A percentile compares a stretch with the other conserved stretches of the same genome.
These are phyloP conservation scores for Otis tarda DNA, from an alignment of 2,113 vertebrate species.

Conservation along the genomic window DNA sequence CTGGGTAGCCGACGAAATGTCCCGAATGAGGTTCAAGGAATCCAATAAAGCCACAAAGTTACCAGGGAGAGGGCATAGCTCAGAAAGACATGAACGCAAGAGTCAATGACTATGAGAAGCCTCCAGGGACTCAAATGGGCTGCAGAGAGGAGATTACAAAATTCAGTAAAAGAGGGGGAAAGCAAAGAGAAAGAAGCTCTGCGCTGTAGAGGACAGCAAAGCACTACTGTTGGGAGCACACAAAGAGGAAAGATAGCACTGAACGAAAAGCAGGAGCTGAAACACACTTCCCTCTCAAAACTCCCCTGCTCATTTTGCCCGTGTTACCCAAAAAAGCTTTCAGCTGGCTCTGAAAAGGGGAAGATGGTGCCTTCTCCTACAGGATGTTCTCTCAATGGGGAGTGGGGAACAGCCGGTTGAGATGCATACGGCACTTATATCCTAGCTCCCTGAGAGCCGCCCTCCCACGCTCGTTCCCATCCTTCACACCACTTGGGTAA, in stretches of 20 bases:
- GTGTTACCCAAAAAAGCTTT: not conserved
- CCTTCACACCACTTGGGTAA: not conserved
- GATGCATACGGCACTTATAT: not conserved
- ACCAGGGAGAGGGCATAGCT: not conserved
- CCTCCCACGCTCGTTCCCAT: not conserved
- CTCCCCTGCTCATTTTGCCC: not conserved
- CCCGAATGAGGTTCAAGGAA: not conserved
- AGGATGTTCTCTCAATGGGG: not conserved
- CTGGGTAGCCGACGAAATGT: not conserved
- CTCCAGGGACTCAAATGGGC: not conserved
- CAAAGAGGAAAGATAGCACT: not conserved
- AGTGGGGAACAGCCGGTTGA: not conserved
- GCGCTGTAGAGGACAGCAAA: constrained; percentile 41
- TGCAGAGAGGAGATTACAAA: not conserved
- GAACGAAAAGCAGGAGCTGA: not conserved
- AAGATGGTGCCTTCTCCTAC: not conserved
- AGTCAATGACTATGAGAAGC: not conserved
- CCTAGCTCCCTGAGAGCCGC: accelerated
- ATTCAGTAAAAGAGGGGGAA: not conserved
- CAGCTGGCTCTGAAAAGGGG: not conserved
- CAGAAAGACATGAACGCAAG: not conserved
- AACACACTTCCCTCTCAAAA: not conserved
- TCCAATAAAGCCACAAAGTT: constrained; percentile 14
- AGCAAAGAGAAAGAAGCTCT: not conserved
- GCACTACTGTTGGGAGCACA: not conserved